Base-by-base conservation (phyloP, 2,113 vertebrate genomes). In the Plecturocebus donacophilus region DNA sequence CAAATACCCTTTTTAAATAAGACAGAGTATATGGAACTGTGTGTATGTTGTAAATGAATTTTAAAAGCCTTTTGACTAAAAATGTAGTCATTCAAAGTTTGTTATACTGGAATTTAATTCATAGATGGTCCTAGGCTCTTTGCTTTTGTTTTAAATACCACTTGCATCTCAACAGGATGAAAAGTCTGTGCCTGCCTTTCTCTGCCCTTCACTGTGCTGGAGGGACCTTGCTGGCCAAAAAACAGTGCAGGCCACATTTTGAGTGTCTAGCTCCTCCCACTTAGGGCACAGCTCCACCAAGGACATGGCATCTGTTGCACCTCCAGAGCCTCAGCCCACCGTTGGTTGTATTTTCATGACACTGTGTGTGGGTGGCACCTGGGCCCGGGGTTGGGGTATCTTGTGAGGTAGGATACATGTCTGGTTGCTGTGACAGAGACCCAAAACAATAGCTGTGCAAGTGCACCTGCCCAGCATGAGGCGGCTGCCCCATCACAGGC, bases 221-320 rank as follows among this genome's bases (percentile, higher is more conserved):
- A 23, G 42, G n/a, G 32, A 5, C 16, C 66, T 35, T 64, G 2
- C 2, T 79, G 38, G 23, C 76, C 76, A 20, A 19, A 9, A 87
- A 10, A 8, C 19, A 0, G 3, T 40, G 47, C 8, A 8, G 13
- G 3, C 17, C 38, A 6, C 19, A 0, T 71, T 38, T 83, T 38
- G 16, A 21, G 38, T 16, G 8, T 17, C 25, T 6, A 2, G 30
- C 23, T 49, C 13, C 75, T 81, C 30, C 19, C 30, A 27, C 38
- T 38, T 20, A 8, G 32, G 13, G 32, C 3, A 4, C 14, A 5
- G 54, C 81, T 70, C 27, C 27, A 64, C 61, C 61, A 64, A 64
- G 61, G 27, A 12, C 61, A 14, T 14, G 56, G 27, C 61, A 32
- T 12, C 52, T 3, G 9, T 20, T 35, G 20, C 38, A 47, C 38